A percentile compares a stretch with the other conserved stretches of the same genome.
phyloP scores from a whole-genome alignment of 2,113 vertebrate species.

The Equus quagga region DNA sequence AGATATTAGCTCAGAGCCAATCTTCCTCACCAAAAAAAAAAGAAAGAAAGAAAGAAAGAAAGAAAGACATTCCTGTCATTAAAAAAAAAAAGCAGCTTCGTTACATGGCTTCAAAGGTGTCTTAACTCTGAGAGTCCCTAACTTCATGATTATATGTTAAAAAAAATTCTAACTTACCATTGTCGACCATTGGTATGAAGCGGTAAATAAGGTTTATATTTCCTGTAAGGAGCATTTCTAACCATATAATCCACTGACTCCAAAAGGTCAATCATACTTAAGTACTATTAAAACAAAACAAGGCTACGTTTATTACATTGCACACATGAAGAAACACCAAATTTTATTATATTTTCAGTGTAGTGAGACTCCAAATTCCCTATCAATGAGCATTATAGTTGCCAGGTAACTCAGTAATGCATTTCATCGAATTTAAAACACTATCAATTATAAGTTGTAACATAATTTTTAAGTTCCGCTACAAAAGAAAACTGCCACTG shows the following conservation, averaged over 20 bases:
- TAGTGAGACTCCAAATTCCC: neutral
- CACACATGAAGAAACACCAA: slow-evolving; percentile 16
- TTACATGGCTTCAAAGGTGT: neutral
- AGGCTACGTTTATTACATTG: neutral
- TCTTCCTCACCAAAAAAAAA: no score
- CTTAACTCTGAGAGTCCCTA: slow-evolving; percentile 15
- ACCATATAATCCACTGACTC: slow-evolving; percentile 97
- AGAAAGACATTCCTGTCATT: no score
- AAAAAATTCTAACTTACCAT: slow-evolving; percentile 89
- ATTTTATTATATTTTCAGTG: slow-evolving; percentile 42
- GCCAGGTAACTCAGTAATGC: neutral
- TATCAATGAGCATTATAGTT: neutral
- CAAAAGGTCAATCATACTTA: slow-evolving; percentile 95
- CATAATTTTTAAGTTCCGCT: slow-evolving; percentile 2
- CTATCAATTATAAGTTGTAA: neutral
- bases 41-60: no score
- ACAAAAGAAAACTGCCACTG: neutral
- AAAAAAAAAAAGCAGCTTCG: neutral
- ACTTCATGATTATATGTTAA: slow-evolving; percentile 39
- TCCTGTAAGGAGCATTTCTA: slow-evolving; percentile 95
- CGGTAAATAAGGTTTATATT: slow-evolving; percentile 90
- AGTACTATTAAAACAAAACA: slow-evolving; percentile 89
- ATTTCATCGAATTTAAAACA: neutral
- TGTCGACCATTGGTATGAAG: slow-evolving; percentile 87
- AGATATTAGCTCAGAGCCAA: no score